Base-by-base conservation (phyloP, 2,113 vertebrate species). In the Miniopterus natalensis region DNA sequence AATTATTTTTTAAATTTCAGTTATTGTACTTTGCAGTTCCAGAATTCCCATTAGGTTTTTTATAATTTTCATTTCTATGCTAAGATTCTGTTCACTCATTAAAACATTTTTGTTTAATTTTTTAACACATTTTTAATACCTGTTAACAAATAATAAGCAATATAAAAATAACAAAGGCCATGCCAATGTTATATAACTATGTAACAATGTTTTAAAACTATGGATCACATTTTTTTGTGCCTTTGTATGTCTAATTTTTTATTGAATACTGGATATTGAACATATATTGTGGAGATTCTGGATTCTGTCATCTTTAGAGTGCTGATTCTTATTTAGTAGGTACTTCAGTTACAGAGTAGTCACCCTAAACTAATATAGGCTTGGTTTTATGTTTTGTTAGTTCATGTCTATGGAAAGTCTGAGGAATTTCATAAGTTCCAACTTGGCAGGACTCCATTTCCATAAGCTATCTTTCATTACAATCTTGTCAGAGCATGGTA, bases 1-100 rank as follows among this genome's bases (percentile, higher is more conserved):
- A 84, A 65, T 75, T 31, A 81, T 68, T 68, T 93, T 80, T 93
- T 57, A 49, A 49, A 51, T 68, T 90, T 96, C 45, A 95, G 66
- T 80, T 74, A 51, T 9, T 65, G 63, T 40, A 92, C 12, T 73
- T 93, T 59, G 40, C 63, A 66, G 13, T 63, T 74, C 31, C 83
- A 51, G 20, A 77, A 53, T 92, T 59, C 42, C 59, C 36, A 59
- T 92, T 88, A 53, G 13, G 27, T 66, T 53, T 93, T 93, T 66
- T 70, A 8, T 77, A 70, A 70, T 92, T 88, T 84, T 23, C 29
- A 77, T 88, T 29, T 95, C 71, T 66, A 49, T 83, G 51, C 73
- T 79, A 25, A 95, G 55, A 73, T 65, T 49, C 25, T 49, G 9
- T 74, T 87, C 40, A 66, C 31, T 92, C 68, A 75, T 45, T 31